Percentiles rank a stretch among this genome's conserved stretches.
Evolutionary conservation across 2,888 invertebrate species (phyloP).

Genomic region (Drepana falcataria): DNA sequence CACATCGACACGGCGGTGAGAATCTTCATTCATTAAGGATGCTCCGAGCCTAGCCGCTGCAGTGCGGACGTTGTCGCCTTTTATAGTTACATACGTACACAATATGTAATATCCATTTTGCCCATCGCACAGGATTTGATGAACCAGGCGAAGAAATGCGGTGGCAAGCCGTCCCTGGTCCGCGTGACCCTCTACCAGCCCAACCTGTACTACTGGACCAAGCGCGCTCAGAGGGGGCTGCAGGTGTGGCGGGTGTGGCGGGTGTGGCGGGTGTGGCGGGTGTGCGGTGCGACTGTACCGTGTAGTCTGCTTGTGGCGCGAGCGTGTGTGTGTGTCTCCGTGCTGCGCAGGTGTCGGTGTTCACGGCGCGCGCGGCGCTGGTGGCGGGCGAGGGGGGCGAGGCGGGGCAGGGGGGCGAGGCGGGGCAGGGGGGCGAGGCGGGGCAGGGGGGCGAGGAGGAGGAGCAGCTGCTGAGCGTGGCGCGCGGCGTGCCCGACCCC

Average conservation of each 20-base stretch:
- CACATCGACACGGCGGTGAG: slow-evolving; percentile 26
- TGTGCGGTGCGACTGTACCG: background rate
- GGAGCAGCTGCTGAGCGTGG: slow-evolving; percentile 37
- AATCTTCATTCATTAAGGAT: too few species aligned
- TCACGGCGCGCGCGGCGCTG: slow-evolving; percentile 47
- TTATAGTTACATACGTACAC: too few species aligned
- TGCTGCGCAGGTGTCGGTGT: slow-evolving; percentile 45
- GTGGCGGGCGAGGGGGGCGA: slow-evolving; percentile 23
- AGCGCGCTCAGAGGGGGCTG: slow-evolving; percentile 35
- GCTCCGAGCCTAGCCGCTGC: too few species aligned
- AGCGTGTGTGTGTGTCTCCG: too few species aligned
- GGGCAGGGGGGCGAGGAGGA: slow-evolving; percentile 32
- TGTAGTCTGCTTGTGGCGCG: too few species aligned
- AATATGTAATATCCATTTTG: too few species aligned
- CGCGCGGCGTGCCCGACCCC: slow-evolving; percentile 49
- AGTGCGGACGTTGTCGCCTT: too few species aligned
- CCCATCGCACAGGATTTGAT: slow-evolving; percentile 9
- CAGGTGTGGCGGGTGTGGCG: slow-evolving; percentile 39
- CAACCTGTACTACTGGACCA: slow-evolving; percentile 60
- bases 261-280: background rate
- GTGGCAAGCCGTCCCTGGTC: slow-evolving; percentile 39
- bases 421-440: slow-evolving; percentile 41
- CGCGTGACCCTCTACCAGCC: slow-evolving; percentile 56
- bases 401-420: too few species aligned
- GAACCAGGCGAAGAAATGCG: slow-evolving; percentile 10